Conservation (phyloP, 92 coral and sea anemone species). For the Zoanthus sansibaricus region DNA sequence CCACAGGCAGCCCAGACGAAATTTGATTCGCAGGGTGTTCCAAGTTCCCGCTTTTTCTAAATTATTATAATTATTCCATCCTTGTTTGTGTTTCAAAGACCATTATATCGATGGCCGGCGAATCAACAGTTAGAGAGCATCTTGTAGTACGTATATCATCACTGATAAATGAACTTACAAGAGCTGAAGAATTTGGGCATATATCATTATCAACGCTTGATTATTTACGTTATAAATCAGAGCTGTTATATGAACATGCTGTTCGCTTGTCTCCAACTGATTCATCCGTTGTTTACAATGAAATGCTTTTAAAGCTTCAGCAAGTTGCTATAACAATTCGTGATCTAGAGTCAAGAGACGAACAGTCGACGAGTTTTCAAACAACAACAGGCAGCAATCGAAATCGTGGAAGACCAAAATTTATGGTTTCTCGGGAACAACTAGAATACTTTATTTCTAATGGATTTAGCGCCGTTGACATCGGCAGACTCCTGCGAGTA, state of each 20-base stretch:
- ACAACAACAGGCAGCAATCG: conserved; percentile 38
- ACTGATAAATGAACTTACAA: conserved; percentile 36
- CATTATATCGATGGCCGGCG: no score
- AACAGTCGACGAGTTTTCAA: conserved; percentile 1
- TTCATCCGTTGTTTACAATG: not conserved
- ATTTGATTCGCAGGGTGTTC: conserved; percentile 18
- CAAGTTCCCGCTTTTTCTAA: conserved; percentile 47
- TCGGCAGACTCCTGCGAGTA: conserved; percentile 55
- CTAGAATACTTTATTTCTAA: conserved; percentile 61
- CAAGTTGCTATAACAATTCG: no score
- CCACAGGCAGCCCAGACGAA: conserved; percentile 50
- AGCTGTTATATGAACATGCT: conserved; percentile 41
- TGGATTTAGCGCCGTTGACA: conserved; percentile 59
- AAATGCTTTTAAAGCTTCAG: no score
- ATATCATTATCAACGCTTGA: conserved; percentile 34
- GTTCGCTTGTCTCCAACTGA: conserved; percentile 50
- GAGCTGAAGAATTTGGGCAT: conserved; percentile 37
- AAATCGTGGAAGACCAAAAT: conserved; percentile 62
- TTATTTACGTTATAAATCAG: not conserved
- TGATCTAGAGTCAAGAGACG: no score
- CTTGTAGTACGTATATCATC: conserved; percentile 39
- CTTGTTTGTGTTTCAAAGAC: not conserved
- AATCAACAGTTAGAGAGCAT: conserved; percentile 10
- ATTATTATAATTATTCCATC: conserved; percentile 46
- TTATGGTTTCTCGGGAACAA: conserved; percentile 66